Evolutionary conservation across 2,888 invertebrate species (phyloP).

Genomic region (Drosophila mayaguana): DNA sequence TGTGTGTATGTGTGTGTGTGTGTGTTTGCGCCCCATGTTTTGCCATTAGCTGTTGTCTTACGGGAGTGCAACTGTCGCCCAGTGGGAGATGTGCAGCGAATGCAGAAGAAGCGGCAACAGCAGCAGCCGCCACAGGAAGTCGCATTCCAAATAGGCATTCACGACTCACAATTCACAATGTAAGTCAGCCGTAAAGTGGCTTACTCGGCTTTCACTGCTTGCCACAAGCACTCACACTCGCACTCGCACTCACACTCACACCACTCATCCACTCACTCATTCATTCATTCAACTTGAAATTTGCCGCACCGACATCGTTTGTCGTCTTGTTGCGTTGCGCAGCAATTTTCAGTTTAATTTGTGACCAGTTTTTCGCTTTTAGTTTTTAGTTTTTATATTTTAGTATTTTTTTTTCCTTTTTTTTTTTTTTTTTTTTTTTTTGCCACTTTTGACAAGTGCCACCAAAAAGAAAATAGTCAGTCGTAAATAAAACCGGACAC

Average conservation of each 20-base stretch:
- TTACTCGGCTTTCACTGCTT: conserved; percentile 73
- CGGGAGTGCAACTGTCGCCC: conserved; percentile 40
- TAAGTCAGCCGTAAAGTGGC: conserved; percentile 71
- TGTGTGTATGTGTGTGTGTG: background rate
- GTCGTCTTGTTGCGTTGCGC: conserved; percentile 60
- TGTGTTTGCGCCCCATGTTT: background rate
- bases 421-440: conserved; percentile 34
- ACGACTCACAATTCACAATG: conserved; percentile 64
- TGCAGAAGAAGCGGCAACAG: conserved; percentile 17
- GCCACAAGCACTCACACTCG: conserved; percentile 6
- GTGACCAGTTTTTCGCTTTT: conserved; percentile 32
- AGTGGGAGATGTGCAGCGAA: conserved; percentile 56
- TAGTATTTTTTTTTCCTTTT: no score
- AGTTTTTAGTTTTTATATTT: conserved; percentile 51
- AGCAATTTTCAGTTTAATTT: conserved; percentile 66
- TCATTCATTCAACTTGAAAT: conserved; percentile 46
- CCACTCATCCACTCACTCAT: conserved; percentile 41
- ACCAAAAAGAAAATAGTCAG: conserved; percentile 27
- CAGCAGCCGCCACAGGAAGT: conserved; percentile 68
- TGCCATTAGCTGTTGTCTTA: background rate
- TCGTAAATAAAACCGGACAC: conserved; percentile 60
- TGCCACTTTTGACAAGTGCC: conserved; percentile 63
- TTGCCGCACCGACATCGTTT: conserved; percentile 77
- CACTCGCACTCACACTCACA: conserved; percentile 42
- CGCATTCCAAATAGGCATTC: conserved; percentile 58